Percentiles rank a stretch among this genome's conserved stretches.
Conservation (phyloP, 35 echinoderm and acorn worm genomes). For the Hemicentrotus pulcherrimus region DNA sequence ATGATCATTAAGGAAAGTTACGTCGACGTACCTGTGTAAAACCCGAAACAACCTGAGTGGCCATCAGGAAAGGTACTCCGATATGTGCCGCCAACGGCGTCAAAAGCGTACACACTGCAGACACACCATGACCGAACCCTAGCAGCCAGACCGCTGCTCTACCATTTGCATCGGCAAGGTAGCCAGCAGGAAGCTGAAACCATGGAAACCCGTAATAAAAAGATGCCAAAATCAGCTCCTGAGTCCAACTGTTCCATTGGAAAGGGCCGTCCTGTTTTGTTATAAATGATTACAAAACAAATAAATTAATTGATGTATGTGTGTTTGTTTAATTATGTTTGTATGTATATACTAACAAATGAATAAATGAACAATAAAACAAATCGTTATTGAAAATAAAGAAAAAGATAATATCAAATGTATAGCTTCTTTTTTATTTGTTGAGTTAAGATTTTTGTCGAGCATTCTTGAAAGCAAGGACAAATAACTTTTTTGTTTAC, state of each 20-base stretch:
- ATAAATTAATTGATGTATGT: not conserved
- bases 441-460: not conserved
- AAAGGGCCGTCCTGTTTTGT: conserved; percentile 64
- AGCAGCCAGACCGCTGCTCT: conserved; percentile 62
- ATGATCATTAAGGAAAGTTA: not conserved
- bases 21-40: conserved; percentile 69
- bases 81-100: conserved; percentile 70
- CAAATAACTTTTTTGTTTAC: too few species aligned
- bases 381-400: not conserved
- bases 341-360: too few species aligned
- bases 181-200: conserved; percentile 86
- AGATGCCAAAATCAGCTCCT: conserved; percentile 78
- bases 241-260: conserved; percentile 72
- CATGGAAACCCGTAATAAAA: conserved; percentile 90
- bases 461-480: not conserved
- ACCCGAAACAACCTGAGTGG: conserved; percentile 70
- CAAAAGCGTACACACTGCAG: conserved; percentile 70
- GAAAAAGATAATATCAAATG: too few species aligned
- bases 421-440: not conserved
- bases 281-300: not conserved
- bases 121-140: conserved; percentile 73
- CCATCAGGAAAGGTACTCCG: conserved; percentile 58
- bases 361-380: not conserved
- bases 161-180: conserved; percentile 60
- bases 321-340: too few species aligned